Evolutionary conservation across 1,140 invertebrate genomes (phyloP), one percentile per base, ranked within the genome.

Genomic region (Drosophila trapezifrons): DNA sequence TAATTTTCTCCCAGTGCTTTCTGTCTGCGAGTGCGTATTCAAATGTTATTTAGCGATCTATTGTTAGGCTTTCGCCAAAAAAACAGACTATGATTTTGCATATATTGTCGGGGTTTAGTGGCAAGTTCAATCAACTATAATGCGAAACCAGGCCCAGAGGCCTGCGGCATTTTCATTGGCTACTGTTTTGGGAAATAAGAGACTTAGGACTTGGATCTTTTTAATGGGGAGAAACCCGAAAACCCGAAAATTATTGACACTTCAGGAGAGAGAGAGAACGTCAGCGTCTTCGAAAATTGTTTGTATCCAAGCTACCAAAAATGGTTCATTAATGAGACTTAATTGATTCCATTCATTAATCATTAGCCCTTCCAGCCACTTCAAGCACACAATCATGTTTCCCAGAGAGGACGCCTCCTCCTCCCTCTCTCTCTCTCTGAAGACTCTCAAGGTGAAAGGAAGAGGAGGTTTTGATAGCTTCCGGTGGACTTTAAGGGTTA

Each of bases 261-360:
- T 90, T 87, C 78, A 84, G 78, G 69, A 82, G 81, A 81, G 78
- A 78, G 22, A 17, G 59, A 58, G 57, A 29, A 54, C 65, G 63
- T 73, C 71, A 69, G n/a, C n/a, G 60, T 58, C 66, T 75, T 71
- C 70, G 66, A 35, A 66, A 78, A 62, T 65, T 71, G 63, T 58
- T 49, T 49, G 66, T 72, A 63, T 18, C 52, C 75, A 70, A 58
- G 78, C 78, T 67, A 76, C 72, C 81, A 76, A 80, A 86, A 90
- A 86, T 90, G 86, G 83, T 90, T 90, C 83, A 81, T 90, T 90
- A 90, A 84, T 90, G 87, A 90, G 90, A 87, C 78, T 90, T 87
- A 90, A 90, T 90, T 90, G 87, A 90, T 90, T 90, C 75, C 83
- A 90, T 90, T 90, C 87, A 90, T 90, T 90, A 90, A 90, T 90